Evolutionary conservation across 2,113 vertebrate species (phyloP).

Genomic region (Pelmatolapia mariae): DNA sequence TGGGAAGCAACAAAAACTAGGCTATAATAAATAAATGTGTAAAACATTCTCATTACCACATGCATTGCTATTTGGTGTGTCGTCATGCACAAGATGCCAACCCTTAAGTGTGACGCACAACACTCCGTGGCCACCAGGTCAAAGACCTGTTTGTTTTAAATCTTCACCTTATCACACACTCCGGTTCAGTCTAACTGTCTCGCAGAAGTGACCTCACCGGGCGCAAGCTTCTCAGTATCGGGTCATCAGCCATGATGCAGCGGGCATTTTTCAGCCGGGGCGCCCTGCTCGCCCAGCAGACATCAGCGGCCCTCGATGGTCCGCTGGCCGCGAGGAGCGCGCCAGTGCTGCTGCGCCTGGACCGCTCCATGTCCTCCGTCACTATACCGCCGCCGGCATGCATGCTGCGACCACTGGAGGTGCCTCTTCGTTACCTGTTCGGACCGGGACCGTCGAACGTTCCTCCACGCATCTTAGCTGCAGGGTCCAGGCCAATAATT

Average conservation of each 20-base stretch:
- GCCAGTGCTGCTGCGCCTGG: slow-evolving; percentile 26
- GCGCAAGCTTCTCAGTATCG: not conserved
- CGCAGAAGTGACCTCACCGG: not conserved
- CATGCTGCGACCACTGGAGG: slow-evolving; percentile 76
- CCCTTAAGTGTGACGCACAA: slow-evolving; percentile 49
- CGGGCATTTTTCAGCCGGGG: slow-evolving; percentile 60
- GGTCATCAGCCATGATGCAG: slow-evolving; percentile 54
- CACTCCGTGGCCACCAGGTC: slow-evolving; percentile 59
- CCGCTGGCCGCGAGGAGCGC: slow-evolving; percentile 11
- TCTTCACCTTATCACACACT: slow-evolving; percentile 22
- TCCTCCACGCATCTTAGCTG: slow-evolving; percentile 73
- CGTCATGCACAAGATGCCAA: not conserved
- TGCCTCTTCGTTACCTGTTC: slow-evolving; percentile 80
- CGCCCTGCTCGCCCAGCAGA: slow-evolving; percentile 57
- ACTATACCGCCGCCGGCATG: slow-evolving; percentile 70
- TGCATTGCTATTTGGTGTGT: not conserved
- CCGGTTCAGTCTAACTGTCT: slow-evolving; percentile 7
- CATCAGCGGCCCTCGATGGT: slow-evolving; percentile 45
- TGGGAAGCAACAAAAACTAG: not conserved
- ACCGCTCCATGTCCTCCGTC: slow-evolving; percentile 74
- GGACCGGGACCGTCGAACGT: slow-evolving; percentile 91
- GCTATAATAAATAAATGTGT: not conserved
- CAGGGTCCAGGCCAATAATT: slow-evolving; percentile 74
- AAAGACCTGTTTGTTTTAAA: slow-evolving; percentile 73
- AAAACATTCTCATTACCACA: not conserved